Percentiles rank a stretch among this genome's conserved stretches.
Conservation (phyloP, 2,113 vertebrate species). For the Picathartes gymnocephalus region DNA sequence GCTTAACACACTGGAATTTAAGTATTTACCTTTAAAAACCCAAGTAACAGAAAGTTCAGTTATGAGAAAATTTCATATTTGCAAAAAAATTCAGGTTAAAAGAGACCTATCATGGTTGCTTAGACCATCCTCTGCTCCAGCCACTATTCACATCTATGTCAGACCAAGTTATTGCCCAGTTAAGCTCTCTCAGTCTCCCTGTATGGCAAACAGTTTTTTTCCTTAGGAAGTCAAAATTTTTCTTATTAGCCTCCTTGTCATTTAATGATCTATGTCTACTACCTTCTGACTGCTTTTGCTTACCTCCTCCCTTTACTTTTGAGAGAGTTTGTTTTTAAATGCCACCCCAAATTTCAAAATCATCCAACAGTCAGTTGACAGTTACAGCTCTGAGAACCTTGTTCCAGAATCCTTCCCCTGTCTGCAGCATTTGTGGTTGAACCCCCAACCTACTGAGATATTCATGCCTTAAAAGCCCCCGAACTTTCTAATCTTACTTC, state of each 20-base stretch:
- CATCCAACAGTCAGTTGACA: not conserved
- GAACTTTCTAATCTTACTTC: not conserved
- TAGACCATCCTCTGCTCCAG: not conserved
- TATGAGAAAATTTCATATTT: not conserved
- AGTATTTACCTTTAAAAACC: not conserved
- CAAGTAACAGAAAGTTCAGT: not conserved
- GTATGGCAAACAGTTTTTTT: not conserved
- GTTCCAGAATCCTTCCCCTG: not conserved
- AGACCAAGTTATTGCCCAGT: not conserved
- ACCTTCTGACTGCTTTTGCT: not conserved
- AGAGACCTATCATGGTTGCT: not conserved
- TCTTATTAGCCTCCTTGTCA: not conserved
- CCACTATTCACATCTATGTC: not conserved
- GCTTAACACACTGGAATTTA: not conserved
- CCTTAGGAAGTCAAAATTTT: not conserved
- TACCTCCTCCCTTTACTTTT: not conserved
- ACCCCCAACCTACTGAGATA: not conserved
- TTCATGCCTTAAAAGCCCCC: not conserved
- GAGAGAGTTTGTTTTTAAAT: not conserved
- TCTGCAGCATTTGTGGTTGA: not conserved
- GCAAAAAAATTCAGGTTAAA: not conserved
- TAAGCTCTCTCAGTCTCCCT: not conserved
- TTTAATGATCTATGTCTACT: not conserved
- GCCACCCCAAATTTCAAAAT: not conserved
- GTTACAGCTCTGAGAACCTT: not conserved